These are phyloP conservation scores for Hemaris fuciformis DNA, from an alignment of 2,888 invertebrate genomes.

Conservation along the genomic window DNA sequence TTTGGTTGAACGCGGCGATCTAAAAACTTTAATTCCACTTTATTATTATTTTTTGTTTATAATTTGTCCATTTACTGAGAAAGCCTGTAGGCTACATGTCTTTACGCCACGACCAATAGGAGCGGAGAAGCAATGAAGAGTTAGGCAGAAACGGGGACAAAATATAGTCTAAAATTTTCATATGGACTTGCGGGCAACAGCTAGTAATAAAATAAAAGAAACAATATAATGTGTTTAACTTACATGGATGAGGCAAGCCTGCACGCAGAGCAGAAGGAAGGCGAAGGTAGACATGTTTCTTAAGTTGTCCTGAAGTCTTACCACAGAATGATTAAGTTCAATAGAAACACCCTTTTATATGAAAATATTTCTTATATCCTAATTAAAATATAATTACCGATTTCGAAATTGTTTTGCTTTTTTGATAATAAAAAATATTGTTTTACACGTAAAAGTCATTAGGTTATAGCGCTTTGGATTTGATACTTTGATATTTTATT, in stretches of 20 bases:
- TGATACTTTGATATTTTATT: neutral
- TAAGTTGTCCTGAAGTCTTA: slow-evolving; percentile 14
- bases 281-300: slow-evolving; percentile 25
- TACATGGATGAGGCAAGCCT: slow-evolving; percentile 25
- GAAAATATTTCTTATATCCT: neutral
- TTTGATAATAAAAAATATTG: neutral
- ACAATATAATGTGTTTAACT: neutral
- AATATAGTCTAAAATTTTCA: too few species aligned
- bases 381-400: neutral
- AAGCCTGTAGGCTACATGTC: too few species aligned
- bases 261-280: slow-evolving; percentile 27
- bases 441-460: neutral
- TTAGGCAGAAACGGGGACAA: too few species aligned
- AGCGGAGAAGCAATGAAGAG: too few species aligned
- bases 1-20: too few species aligned
- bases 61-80: too few species aligned
- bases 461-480: neutral
- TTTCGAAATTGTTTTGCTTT: neutral
- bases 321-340: neutral
- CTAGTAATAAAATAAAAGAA: neutral
- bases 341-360: neutral
- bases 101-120: too few species aligned
- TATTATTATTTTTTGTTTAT: too few species aligned
- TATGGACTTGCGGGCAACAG: too few species aligned
- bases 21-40: too few species aligned